phyloP scores from a whole-genome alignment of 1,140 invertebrate genomes.

The Trichonephila inaurata region DNA sequence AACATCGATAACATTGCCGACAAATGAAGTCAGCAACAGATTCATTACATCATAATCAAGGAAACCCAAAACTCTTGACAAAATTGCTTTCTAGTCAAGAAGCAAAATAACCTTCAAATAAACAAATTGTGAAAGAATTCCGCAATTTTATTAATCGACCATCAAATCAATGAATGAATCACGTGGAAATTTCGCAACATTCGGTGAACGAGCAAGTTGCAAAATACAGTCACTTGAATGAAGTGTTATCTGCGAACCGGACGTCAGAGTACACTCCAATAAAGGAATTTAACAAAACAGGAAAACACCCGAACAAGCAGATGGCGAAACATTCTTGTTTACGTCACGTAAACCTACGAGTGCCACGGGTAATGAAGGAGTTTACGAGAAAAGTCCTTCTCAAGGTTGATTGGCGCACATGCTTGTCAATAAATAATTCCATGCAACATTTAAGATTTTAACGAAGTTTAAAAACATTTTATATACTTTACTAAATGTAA shows the following conservation, averaged over 20 bases:
- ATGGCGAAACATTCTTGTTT: background rate
- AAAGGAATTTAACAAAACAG: background rate
- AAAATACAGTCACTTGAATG: constrained; percentile 4
- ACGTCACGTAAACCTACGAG: background rate
- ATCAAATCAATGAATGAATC: constrained; percentile 8
- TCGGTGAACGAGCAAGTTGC: background rate
- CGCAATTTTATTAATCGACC: background rate
- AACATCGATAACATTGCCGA: too few relatives aligned
- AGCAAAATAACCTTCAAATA: too few relatives aligned
- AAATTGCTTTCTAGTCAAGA: too few relatives aligned
- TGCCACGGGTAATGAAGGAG: background rate
- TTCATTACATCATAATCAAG: too few relatives aligned
- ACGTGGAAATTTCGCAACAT: background rate
- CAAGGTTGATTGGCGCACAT: background rate
- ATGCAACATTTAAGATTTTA: too few relatives aligned
- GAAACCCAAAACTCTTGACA: too few relatives aligned
- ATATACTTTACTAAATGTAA: too few relatives aligned
- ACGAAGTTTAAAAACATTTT: too few relatives aligned
- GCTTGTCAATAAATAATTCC: too few relatives aligned
- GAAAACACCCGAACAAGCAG: background rate
- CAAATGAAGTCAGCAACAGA: too few relatives aligned
- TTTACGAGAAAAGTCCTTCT: background rate
- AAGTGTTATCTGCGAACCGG: background rate
- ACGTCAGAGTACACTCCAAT: background rate
- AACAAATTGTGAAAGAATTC: background rate